These are phyloP conservation scores for Amazona ochrocephala DNA, from an alignment of 2,797 vertebrate genomes.

Conservation along the genomic window DNA sequence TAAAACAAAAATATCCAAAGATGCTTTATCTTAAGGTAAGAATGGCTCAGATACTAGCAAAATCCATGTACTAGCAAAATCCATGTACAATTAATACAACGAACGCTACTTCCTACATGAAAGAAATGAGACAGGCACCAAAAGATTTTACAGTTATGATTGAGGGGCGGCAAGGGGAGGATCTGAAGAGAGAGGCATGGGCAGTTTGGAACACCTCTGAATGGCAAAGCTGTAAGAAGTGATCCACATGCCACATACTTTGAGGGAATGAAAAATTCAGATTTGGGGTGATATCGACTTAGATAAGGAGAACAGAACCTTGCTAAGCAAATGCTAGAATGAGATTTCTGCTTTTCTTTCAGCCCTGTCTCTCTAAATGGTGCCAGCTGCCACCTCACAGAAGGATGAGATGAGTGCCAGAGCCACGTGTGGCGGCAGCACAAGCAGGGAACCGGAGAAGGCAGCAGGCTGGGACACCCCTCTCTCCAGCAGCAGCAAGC, in stretches of 20 bases:
- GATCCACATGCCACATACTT: not conserved
- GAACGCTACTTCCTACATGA: not conserved
- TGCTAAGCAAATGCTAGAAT: not conserved
- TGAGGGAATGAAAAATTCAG: not conserved
- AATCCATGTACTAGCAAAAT: not conserved
- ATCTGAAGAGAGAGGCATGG: not conserved
- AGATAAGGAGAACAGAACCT: not conserved
- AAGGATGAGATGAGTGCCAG: not conserved
- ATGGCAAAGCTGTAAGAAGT: not conserved
- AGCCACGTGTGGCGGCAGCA: rapidly evolving
- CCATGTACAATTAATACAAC: not conserved
- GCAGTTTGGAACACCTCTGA: not conserved
- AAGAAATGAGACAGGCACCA: not conserved
- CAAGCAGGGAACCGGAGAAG: not conserved
- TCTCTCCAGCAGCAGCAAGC: not conserved
- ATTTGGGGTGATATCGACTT: not conserved
- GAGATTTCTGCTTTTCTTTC: not conserved
- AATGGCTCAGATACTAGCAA: not conserved
- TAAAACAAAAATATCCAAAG: not conserved
- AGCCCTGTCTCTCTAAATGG: not conserved
- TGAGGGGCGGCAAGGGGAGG: not conserved
- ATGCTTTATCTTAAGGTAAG: not conserved
- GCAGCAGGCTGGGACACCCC: slow-evolving; percentile 24
- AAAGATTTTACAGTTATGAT: not conserved
- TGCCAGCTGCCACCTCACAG: not conserved